Evolutionary conservation across 2,113 vertebrate species (phyloP).

Genomic region (Thermophis baileyi): DNA sequence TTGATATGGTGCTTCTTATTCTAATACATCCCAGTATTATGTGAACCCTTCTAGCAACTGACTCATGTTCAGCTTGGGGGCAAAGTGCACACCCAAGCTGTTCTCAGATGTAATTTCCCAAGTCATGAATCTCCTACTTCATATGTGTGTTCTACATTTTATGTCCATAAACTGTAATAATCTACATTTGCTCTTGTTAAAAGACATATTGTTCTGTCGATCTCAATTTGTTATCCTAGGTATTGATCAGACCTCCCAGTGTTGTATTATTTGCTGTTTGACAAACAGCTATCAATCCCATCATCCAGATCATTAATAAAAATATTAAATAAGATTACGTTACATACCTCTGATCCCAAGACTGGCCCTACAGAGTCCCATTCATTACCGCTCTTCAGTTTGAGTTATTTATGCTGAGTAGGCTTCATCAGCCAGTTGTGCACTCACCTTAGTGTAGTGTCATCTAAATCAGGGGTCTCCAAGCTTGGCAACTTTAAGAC

Average conservation of each 20-base stretch:
- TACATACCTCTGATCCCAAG: background rate
- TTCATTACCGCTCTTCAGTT: background rate
- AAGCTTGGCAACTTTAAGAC: too few relatives aligned
- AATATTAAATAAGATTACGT: background rate
- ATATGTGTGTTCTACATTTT: background rate
- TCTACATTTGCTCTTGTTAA: background rate
- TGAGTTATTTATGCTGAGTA: background rate
- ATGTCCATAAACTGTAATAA: background rate
- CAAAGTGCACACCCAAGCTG: background rate
- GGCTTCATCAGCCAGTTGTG: background rate
- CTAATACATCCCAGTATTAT: background rate
- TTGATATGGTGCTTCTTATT: background rate
- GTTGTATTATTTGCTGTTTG: background rate
- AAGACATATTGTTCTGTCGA: background rate
- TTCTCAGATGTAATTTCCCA: background rate
- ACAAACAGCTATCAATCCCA: background rate
- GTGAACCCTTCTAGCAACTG: background rate
- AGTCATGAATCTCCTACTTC: background rate
- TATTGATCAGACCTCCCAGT: background rate
- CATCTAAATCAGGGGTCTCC: background rate
- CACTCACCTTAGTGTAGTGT: background rate
- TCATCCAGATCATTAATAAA: background rate
- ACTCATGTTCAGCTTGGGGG: background rate
- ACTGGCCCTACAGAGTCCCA: background rate
- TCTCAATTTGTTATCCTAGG: background rate